Evolutionary conservation across 2,888 invertebrate species (phyloP).

Genomic region (Heliconius ethilla): DNA sequence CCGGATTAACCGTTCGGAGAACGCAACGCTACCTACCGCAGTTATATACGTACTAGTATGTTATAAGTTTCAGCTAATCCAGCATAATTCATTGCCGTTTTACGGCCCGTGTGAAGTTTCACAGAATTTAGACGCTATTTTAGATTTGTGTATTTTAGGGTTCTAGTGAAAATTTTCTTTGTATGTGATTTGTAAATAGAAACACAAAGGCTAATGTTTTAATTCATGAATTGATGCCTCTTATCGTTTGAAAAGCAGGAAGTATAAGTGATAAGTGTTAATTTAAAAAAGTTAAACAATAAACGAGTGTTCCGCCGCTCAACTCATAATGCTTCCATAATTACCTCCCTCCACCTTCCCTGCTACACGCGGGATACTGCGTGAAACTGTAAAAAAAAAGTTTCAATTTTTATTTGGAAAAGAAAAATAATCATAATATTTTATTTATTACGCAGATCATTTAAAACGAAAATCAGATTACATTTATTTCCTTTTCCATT

Average conservation of each 20-base stretch:
- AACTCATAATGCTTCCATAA: too few species aligned
- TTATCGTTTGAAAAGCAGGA: background rate
- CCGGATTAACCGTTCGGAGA: too few species aligned
- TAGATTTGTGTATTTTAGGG: constrained; percentile 34
- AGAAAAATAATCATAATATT: too few species aligned
- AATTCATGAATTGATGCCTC: background rate
- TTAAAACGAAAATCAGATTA: background rate
- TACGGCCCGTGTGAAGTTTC: constrained; percentile 61
- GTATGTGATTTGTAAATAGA: constrained; percentile 16
- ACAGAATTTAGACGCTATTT: constrained; percentile 47
- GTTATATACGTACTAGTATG: constrained; percentile 51
- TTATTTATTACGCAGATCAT: background rate
- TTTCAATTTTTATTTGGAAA: too few species aligned
- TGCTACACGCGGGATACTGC: too few species aligned
- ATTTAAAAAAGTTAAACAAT: background rate
- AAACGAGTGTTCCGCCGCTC: background rate
- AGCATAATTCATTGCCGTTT: constrained; percentile 69
- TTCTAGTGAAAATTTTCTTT: constrained; percentile 33
- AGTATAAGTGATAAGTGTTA: background rate
- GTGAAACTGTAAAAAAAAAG: too few species aligned
- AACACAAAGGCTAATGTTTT: background rate
- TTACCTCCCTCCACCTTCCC: too few species aligned
- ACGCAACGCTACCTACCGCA: constrained; percentile 76
- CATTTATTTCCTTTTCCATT: background rate
- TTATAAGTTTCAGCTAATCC: constrained; percentile 71